Evolutionary conservation across 2,797 vertebrate species (phyloP).

Genomic region (Pelobates cultripes): DNA sequence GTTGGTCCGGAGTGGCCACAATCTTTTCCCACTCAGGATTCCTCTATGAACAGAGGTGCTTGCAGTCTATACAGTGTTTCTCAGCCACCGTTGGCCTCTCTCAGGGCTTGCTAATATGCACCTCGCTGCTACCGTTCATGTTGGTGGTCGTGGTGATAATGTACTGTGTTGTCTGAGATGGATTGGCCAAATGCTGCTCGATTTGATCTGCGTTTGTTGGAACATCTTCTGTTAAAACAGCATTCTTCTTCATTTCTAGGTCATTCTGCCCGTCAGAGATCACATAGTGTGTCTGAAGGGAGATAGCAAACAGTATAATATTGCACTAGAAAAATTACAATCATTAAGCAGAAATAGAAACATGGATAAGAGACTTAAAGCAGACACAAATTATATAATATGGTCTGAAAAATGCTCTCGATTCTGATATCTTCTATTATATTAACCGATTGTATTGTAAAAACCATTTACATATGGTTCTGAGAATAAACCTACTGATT

Average conservation of each 20-base stretch:
- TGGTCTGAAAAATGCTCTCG: no score
- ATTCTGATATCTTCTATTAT: no score
- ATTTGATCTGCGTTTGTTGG: slow-evolving; percentile 76
- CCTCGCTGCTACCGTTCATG: slow-evolving; percentile 79
- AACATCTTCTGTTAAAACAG: slow-evolving; percentile 66
- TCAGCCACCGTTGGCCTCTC: background rate
- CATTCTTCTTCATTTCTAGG: slow-evolving; percentile 81
- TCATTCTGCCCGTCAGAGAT: slow-evolving; percentile 92
- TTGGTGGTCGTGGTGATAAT: slow-evolving; percentile 94
- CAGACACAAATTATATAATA: no score
- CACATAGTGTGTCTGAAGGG: slow-evolving; percentile 88
- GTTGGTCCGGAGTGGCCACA: no score
- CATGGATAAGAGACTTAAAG: no score
- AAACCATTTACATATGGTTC: no score
- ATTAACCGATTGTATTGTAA: no score
- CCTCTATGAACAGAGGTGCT: background rate
- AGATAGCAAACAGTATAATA: background rate
- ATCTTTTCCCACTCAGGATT: no score
- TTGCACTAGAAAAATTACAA: no score
- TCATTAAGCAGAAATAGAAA: no score
- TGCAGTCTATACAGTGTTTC: background rate
- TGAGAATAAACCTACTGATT: no score
- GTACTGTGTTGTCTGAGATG: slow-evolving; percentile 88
- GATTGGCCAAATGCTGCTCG: slow-evolving; percentile 77
- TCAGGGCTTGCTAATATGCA: slow-evolving; percentile 91